These are phyloP conservation scores for Ectemnius cavifrons DNA, from an alignment of 2,888 invertebrate genomes.

Conservation along the genomic window DNA sequence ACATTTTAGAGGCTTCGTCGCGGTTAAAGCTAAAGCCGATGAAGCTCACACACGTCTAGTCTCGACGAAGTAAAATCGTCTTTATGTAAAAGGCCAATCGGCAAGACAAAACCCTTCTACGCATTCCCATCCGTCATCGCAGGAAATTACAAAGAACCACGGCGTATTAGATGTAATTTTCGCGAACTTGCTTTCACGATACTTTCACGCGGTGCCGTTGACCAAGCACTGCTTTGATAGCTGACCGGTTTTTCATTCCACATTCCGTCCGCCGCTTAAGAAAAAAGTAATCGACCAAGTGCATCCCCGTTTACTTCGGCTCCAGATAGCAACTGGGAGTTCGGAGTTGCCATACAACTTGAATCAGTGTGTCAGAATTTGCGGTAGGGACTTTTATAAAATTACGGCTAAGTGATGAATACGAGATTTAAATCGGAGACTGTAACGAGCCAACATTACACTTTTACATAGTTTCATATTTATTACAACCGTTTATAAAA, in stretches of 20 bases:
- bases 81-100: background rate
- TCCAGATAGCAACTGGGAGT: no score
- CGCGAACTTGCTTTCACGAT: conserved; percentile 10
- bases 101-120: background rate
- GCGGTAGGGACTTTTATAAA: no score
- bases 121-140: background rate
- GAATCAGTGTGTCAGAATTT: no score
- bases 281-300: conserved; percentile 19
- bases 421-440: no score
- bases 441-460: no score
- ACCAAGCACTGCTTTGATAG: conserved; percentile 45
- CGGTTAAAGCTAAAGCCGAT: background rate
- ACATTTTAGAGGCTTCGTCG: background rate
- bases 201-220: conserved; percentile 49
- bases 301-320: background rate
- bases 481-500: no score
- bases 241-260: conserved; percentile 53
- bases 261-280: conserved; percentile 26
- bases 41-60: background rate
- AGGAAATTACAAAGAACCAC: background rate
- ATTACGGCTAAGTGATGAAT: no score
- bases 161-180: background rate
- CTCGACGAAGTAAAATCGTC: no score
- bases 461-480: no score
- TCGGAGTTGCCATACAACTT: no score